Evolutionary conservation across 2,888 invertebrate genomes (phyloP).

Genomic region (Leptinotarsa rubiginosa): DNA sequence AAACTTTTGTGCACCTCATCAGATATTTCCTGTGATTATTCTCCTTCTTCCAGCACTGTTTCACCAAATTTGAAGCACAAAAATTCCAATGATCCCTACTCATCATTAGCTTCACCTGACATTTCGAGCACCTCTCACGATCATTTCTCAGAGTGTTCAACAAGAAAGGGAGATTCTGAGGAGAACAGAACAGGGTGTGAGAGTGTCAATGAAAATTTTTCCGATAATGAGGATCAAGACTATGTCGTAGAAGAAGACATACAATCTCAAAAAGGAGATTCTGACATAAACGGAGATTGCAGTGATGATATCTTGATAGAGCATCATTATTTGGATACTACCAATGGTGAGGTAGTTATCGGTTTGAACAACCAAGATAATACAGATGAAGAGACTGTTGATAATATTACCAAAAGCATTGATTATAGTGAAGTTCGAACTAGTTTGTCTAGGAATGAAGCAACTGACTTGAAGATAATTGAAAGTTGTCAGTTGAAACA

Average conservation of each 20-base stretch:
- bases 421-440: not conserved
- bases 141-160: conserved; percentile 2
- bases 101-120: conserved; percentile 31
- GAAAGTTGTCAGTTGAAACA: conserved; percentile 2
- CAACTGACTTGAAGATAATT: no score
- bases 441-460: no score
- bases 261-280: not conserved
- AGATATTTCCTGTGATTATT: conserved; percentile 10
- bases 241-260: conserved; percentile 3
- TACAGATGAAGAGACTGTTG: not conserved
- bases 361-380: not conserved
- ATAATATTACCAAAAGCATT: not conserved
- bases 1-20: conserved; percentile 18
- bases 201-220: not conserved
- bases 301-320: conserved; percentile 27
- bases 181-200: not conserved
- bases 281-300: conserved; percentile 16
- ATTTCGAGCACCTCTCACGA: conserved; percentile 35
- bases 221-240: not conserved
- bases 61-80: not conserved
- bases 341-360: not conserved
- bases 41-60: conserved; percentile 19
- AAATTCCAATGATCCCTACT: conserved; percentile 13
- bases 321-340: not conserved
- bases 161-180: not conserved